phyloP scores from a whole-genome alignment of 2,113 vertebrate species.

The Colossoma macropomum region DNA sequence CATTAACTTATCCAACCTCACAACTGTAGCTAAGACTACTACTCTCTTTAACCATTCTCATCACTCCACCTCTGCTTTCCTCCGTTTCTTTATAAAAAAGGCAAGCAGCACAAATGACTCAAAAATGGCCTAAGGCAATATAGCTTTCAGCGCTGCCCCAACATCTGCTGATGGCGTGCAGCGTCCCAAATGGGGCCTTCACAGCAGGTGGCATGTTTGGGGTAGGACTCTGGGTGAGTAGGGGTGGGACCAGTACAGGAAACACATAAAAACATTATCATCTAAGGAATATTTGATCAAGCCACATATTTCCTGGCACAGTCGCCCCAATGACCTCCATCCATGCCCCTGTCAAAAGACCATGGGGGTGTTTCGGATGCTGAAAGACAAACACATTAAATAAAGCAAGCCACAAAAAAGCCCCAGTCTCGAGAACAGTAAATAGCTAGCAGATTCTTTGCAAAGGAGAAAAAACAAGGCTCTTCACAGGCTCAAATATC shows the following conservation, averaged over 20 bases:
- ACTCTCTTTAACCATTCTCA: not conserved
- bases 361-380: not conserved
- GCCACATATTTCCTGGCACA: not conserved
- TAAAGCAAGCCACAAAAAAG: not conserved
- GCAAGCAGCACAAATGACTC: constrained; percentile 41
- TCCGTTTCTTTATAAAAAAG: not conserved
- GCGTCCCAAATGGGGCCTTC: constrained; percentile 29
- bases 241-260: not conserved
- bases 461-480: not conserved
- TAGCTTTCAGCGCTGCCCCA: constrained; percentile 49
- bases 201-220: constrained; percentile 36
- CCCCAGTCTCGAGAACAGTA: not conserved
- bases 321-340: not conserved
- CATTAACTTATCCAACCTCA: too few species aligned
- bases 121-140: constrained; percentile 36
- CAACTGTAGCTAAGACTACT: not conserved
- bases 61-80: not conserved
- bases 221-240: not conserved
- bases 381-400: not conserved
- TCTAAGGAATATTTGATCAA: constrained; percentile 10
- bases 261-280: constrained; percentile 2
- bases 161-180: constrained; percentile 55
- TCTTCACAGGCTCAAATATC: constrained; percentile 9
- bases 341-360: not conserved
- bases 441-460: constrained; percentile 5